phyloP scores from a whole-genome alignment of 53 echinoderm and acorn worm genomes.

The Zoroaster sp. region DNA sequence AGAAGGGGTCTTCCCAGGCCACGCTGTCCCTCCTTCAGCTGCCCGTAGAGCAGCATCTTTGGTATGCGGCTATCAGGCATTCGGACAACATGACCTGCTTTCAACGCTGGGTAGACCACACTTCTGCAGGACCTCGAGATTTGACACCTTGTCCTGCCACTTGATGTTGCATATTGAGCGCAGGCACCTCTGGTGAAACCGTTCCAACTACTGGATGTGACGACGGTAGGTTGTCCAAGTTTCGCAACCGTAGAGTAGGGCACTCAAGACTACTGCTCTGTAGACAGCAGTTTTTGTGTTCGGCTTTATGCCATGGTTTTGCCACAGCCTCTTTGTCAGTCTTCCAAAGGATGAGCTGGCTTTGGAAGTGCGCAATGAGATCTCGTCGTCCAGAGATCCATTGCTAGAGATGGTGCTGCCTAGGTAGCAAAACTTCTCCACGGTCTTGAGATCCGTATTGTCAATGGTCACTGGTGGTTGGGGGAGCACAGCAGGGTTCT shows the following conservation, averaged over 20 bases:
- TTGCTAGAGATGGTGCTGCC: not conserved
- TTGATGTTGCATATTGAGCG: not conserved
- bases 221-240: conserved; percentile 1
- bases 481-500: not conserved
- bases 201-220: not conserved
- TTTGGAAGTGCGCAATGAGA: not conserved
- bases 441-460: not conserved
- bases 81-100: conserved; percentile 14
- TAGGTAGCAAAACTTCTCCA: conserved; percentile 14
- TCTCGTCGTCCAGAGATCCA: not conserved
- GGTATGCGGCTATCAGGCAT: conserved; percentile 6
- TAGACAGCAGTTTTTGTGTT: not conserved
- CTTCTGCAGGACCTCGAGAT: conserved; percentile 49
- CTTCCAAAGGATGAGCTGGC: not conserved
- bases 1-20: conserved; percentile 2
- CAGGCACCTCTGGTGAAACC: conserved; percentile 32
- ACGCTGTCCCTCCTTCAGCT: conserved; percentile 20
- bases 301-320: not conserved
- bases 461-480: not conserved
- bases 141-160: conserved; percentile 58
- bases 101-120: conserved; percentile 41
- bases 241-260: conserved; percentile 25
- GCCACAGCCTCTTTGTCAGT: not conserved
- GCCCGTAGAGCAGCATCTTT: conserved; percentile 26
- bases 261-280: conserved; percentile 10